Conservation (phyloP, 2,888 invertebrate species). For the Erebia ligea region DNA sequence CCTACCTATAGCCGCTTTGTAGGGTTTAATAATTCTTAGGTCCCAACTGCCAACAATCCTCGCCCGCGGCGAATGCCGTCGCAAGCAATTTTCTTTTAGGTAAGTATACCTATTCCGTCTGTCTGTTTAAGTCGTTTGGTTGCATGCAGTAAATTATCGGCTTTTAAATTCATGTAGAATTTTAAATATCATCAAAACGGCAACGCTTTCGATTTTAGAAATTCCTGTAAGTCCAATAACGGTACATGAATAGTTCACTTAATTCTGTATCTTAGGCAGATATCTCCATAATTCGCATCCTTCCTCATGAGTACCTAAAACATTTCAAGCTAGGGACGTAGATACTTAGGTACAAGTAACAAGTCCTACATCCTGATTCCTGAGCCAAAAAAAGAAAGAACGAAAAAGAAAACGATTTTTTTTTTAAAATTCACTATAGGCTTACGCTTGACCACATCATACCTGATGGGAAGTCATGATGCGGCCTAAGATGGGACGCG, state of each 20-base stretch:
- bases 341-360: too few relatives aligned
- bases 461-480: too few relatives aligned
- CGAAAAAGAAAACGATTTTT: too few relatives aligned
- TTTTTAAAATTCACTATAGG: too few relatives aligned
- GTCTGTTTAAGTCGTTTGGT: slow-evolving; percentile 49
- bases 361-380: too few relatives aligned
- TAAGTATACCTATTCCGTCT: too few relatives aligned
- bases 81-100: slow-evolving; percentile 59
- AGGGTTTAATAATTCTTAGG: slow-evolving; percentile 27
- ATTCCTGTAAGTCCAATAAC: neutral
- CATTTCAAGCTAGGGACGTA: too few relatives aligned
- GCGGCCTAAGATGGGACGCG: too few relatives aligned
- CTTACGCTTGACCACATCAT: too few relatives aligned
- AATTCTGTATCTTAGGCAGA: neutral
- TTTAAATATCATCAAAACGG: slow-evolving; percentile 33
- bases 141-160: slow-evolving; percentile 61
- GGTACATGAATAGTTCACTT: neutral
- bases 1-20: neutral
- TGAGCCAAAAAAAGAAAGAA: too few relatives aligned
- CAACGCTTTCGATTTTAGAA: slow-evolving; percentile 7
- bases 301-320: too few relatives aligned
- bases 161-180: slow-evolving; percentile 51
- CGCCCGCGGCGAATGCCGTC: slow-evolving; percentile 58
- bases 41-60: slow-evolving; percentile 47
- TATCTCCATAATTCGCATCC: too few relatives aligned